Conservation (phyloP, 1,140 invertebrate genomes). For the Capitella teleta region DNA sequence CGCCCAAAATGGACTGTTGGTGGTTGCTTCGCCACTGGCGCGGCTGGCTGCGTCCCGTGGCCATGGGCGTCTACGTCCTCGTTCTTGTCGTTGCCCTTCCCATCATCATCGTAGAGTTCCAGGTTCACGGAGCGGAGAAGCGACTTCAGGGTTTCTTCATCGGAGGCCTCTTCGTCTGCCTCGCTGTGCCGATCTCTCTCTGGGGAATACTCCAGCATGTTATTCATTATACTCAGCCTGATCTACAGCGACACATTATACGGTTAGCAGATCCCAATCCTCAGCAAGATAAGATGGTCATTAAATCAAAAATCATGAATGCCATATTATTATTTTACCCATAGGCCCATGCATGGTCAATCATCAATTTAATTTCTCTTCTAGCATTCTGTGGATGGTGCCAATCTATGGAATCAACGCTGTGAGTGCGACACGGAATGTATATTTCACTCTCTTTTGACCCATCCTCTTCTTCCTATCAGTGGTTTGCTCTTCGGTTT, state of each 20-base stretch:
- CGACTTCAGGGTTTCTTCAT: constrained; percentile 59
- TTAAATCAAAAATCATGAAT: too few relatives aligned
- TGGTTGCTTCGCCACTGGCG: constrained; percentile 53
- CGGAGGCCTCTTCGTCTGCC: constrained; percentile 77
- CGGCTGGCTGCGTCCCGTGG: constrained; percentile 74
- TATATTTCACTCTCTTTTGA: constrained; percentile 1
- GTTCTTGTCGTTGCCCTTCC: constrained; percentile 73
- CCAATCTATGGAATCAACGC: constrained; percentile 92
- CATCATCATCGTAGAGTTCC: constrained; percentile 57
- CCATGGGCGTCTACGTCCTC: constrained; percentile 65
- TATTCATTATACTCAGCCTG: constrained; percentile 84
- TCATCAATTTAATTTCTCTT: constrained; percentile 33
- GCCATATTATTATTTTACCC: too few relatives aligned
- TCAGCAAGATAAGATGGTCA: too few relatives aligned
- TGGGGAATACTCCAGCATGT: constrained; percentile 91
- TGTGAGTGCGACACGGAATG: constrained; percentile 49
- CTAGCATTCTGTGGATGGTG: constrained; percentile 93
- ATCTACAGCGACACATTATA: constrained; percentile 82
- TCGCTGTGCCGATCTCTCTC: constrained; percentile 81
- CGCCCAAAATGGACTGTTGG: too few relatives aligned
- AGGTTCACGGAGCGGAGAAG: constrained; percentile 25
- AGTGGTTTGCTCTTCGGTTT: constrained; percentile 55
- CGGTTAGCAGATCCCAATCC: too few relatives aligned
- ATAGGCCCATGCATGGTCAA: not conserved
- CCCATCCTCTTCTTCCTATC: constrained; percentile 24